Base-by-base conservation (phyloP, 2,888 invertebrate genomes). In the Gibbula magus region DNA sequence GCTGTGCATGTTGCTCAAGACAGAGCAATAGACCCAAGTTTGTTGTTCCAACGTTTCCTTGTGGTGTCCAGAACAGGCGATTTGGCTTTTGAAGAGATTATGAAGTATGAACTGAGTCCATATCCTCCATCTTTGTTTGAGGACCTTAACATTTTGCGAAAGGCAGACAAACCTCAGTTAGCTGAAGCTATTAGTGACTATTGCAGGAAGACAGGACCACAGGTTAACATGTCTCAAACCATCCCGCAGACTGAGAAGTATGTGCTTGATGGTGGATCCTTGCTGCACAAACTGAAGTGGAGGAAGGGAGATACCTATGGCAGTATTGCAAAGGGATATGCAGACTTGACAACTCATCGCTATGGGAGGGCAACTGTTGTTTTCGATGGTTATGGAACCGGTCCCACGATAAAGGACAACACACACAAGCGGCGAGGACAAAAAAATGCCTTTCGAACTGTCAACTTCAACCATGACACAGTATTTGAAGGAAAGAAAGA, bases 221-320 rank as follows among this genome's bases (percentile, higher is more conserved):
- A n/a, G 54, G 54, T 20, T n/a, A 22, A 54, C n/a, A 22, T n/a
- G 22, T 20, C n/a, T n/a, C n/a, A 54, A 20, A 22, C n/a, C 22
- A n/a, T 66, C 22, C 66, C 66, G 29, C 22, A n/a, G 29, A 22
- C n/a, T 75, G 80, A 82, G 35, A 67, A 39, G 32, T 75, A 80
- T 80, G 82, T 84, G 32, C 39, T 84, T 18, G 84, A 84, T 81
- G 82, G 83, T 52, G 84, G 81, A 20, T 78, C 75, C 18, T 67
- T 83, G 39, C 18, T 84, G 45, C 84, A 84, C 73, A 61, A 75
- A 25, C 39, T 84, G 7, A 52, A 67, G 54, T 85, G 85, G 84
- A 78, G 22, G 78, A 79, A 66, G 52, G 81, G 83, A 39, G 51
- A 39, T 29, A 81, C 81, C n/a, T 82, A 80, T 75, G 77, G 80